Evolutionary conservation across 2,888 invertebrate genomes (phyloP).

Genomic region (Spatulosminthurus flaviceps): DNA sequence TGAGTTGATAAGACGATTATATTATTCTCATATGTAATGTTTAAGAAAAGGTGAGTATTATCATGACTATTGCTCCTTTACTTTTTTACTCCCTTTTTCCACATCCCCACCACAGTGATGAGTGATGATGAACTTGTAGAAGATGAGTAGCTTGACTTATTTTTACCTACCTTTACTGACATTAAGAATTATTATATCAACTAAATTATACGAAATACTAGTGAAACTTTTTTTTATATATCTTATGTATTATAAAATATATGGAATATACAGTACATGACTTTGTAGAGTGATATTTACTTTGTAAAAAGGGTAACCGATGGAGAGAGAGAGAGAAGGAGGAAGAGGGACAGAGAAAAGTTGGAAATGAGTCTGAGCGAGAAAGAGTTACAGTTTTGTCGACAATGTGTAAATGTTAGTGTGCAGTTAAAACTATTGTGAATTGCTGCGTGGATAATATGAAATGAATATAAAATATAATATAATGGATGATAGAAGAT

Average conservation of each 20-base stretch:
- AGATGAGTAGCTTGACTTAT: too few species aligned
- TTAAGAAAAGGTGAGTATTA: conserved; percentile 23
- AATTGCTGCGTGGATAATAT: conserved; percentile 22
- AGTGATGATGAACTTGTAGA: too few species aligned
- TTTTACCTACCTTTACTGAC: too few species aligned
- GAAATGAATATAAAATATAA: conserved; percentile 24
- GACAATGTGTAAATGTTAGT: conserved; percentile 30
- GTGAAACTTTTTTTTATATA: too few species aligned
- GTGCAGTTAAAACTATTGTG: conserved; percentile 26
- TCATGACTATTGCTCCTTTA: background rate
- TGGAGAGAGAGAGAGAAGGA: background rate
- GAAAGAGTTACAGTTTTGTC: conserved; percentile 32
- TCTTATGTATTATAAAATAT: too few species aligned
- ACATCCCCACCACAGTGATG: too few species aligned
- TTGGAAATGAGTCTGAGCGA: background rate
- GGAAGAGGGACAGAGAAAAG: background rate
- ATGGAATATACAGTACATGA: too few species aligned
- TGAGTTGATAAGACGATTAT: conserved; percentile 39
- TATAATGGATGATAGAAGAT: conserved; percentile 23
- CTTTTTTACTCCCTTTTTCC: too few species aligned
- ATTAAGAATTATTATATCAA: too few species aligned
- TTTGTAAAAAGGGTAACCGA: too few species aligned
- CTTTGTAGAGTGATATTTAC: too few species aligned
- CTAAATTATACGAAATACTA: too few species aligned
- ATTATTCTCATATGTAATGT: conserved; percentile 23